A percentile compares a stretch with the other conserved stretches of the same genome.
phyloP scores from a whole-genome alignment of 2,113 vertebrate species.

The Malurus elegans region DNA sequence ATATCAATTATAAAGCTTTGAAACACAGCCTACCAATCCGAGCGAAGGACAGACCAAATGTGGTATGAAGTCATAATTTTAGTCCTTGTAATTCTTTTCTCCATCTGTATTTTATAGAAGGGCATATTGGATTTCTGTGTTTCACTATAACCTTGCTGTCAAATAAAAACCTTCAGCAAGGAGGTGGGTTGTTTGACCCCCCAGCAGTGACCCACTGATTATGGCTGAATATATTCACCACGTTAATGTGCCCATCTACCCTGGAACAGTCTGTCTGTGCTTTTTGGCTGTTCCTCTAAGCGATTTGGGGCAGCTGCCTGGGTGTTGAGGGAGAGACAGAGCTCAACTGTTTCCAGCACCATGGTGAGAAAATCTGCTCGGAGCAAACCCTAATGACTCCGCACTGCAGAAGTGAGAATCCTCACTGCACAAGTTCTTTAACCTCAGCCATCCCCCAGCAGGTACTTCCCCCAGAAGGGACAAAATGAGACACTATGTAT shows the following conservation, averaged over 20 bases:
- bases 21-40: conserved; percentile 44
- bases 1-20: conserved; percentile 49
- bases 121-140: conserved; percentile 56
- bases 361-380: neutral
- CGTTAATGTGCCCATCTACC: neutral
- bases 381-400: neutral
- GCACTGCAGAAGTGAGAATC: neutral
- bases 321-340: neutral
- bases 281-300: neutral
- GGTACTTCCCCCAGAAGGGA: neutral
- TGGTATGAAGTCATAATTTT: conserved; percentile 57
- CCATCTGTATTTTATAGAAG: conserved; percentile 43
- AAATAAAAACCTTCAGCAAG: conserved; percentile 49
- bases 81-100: conserved; percentile 18
- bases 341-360: neutral
- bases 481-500: neutral
- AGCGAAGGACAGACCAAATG: conserved; percentile 51
- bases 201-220: conserved; percentile 19
- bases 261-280: neutral
- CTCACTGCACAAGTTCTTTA: neutral
- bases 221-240: neutral
- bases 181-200: conserved; percentile 36
- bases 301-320: neutral
- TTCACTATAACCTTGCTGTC: conserved; percentile 57
- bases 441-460: neutral